phyloP scores from a whole-genome alignment of 2,797 vertebrate genomes.

The Ptychobarbus kaznakovi region DNA sequence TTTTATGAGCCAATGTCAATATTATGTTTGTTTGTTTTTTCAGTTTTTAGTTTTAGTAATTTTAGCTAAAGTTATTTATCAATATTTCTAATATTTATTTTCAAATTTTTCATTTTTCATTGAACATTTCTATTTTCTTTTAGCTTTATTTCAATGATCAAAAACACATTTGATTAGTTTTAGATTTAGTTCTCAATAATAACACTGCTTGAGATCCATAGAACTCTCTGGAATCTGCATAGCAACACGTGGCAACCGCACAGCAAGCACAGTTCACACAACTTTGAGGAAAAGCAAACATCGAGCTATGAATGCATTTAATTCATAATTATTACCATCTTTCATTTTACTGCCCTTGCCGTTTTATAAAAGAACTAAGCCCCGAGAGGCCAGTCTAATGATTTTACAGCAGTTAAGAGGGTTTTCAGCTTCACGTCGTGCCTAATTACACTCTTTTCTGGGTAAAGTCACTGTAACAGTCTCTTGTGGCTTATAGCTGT shows the following conservation, averaged over 20 bases:
- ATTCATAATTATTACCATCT: neutral
- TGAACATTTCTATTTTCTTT: neutral
- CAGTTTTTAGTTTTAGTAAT: neutral
- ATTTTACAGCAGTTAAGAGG: slow-evolving; percentile 12
- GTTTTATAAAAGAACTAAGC: slow-evolving; percentile 7
- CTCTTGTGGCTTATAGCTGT: neutral
- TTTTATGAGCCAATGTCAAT: no score
- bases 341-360: neutral
- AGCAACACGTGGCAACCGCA: neutral
- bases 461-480: neutral
- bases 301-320: neutral
- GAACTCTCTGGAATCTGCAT: neutral
- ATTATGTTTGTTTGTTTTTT: no score
- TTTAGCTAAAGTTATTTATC: neutral
- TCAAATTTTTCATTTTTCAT: neutral
- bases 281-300: neutral
- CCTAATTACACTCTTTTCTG: slow-evolving; percentile 30
- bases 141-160: neutral
- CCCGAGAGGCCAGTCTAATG: neutral
- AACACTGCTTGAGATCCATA: no score
- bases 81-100: neutral
- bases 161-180: neutral
- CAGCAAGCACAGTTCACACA: neutral
- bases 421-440: slow-evolving; percentile 9
- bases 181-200: neutral